Percentiles rank a stretch among this genome's conserved stretches.
phyloP scores from a whole-genome alignment of 2,113 vertebrate genomes.

The Actenoides lindsayi region DNA sequence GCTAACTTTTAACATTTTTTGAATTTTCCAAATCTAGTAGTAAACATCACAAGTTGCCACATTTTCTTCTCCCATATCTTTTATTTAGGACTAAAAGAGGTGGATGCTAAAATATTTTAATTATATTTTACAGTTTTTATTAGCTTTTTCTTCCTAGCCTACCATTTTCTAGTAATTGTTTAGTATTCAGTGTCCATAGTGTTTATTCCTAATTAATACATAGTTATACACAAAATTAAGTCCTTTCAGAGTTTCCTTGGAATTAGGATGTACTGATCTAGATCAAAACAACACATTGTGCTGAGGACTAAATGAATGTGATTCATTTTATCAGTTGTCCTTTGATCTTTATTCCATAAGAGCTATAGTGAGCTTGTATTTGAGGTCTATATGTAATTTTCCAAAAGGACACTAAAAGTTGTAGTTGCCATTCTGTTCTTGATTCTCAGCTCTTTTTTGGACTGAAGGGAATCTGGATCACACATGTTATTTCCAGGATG shows the following conservation, averaged over 20 bases:
- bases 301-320: neutral
- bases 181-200: neutral
- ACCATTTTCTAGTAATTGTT: constrained; percentile 22
- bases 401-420: neutral
- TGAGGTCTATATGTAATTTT: neutral
- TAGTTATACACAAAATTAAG: neutral
- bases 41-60: constrained; percentile 16
- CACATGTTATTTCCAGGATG: neutral
- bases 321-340: constrained; percentile 20
- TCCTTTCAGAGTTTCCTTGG: neutral
- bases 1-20: neutral
- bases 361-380: neutral
- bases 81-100: constrained; percentile 35
- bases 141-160: constrained; percentile 8
- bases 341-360: neutral
- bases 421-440: neutral
- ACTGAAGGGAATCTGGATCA: neutral
- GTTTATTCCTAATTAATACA: constrained; percentile 21
- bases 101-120: constrained; percentile 41
- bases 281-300: neutral
- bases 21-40: constrained; percentile 26
- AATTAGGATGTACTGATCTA: neutral
- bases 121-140: constrained; percentile 39
- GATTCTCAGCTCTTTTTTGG: neutral
- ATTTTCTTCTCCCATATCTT: constrained; percentile 37